Evolutionary conservation across 2,888 invertebrate species (phyloP).

Genomic region (Sminthurinus aureus): DNA sequence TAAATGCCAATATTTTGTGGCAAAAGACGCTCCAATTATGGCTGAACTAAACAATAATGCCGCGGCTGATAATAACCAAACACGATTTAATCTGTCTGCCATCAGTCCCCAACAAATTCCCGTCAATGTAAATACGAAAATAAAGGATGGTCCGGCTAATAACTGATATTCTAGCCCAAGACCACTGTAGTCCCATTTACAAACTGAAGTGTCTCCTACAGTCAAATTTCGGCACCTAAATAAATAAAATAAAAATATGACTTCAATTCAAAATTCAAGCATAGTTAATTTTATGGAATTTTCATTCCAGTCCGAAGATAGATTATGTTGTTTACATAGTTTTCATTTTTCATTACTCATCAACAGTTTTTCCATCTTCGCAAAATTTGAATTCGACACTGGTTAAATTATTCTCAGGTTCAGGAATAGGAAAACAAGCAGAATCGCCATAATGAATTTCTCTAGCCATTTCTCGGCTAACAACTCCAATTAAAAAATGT

Average conservation of each 20-base stretch:
- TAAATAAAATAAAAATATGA: neutral
- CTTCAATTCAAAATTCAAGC: neutral
- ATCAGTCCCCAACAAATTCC: constrained; percentile 85
- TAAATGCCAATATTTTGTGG: constrained; percentile 88
- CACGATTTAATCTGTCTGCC: constrained; percentile 74
- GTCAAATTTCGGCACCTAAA: constrained; percentile 45
- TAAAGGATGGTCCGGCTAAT: constrained; percentile 90
- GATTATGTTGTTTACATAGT: neutral
- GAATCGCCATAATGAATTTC: constrained; percentile 88
- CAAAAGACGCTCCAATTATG: constrained; percentile 83
- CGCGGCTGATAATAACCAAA: constrained; percentile 77
- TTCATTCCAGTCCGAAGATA: neutral
- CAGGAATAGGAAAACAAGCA: constrained; percentile 79
- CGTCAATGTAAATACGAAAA: constrained; percentile 87
- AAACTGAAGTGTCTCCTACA: constrained; percentile 72
- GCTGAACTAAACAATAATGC: constrained; percentile 83
- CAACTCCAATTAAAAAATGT: constrained; percentile 84
- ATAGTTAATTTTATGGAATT: neutral
- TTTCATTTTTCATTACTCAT: constrained; percentile 64
- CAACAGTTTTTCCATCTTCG: constrained; percentile 67
- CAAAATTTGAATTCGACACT: constrained; percentile 66
- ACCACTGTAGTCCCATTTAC: constrained; percentile 94
- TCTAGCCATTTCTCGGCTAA: constrained; percentile 84
- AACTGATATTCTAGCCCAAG: constrained; percentile 91
- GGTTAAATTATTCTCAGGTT: constrained; percentile 65